Conservation (phyloP, 1,140 invertebrate genomes). For the Forficula auricularia region DNA sequence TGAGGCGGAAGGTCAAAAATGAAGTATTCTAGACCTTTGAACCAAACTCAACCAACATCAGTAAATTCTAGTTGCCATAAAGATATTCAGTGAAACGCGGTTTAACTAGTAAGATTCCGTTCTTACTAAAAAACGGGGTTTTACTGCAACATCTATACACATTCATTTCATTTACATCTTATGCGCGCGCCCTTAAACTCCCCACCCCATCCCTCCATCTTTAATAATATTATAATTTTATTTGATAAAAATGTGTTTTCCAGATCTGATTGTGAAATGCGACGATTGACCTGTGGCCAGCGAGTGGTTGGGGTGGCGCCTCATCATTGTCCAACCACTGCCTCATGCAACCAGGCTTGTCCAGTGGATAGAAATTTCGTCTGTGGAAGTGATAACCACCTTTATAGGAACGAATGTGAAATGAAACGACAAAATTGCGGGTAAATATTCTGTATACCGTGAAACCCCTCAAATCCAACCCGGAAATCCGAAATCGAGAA, state of each 20-base stretch:
- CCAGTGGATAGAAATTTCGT: slow-evolving; percentile 52
- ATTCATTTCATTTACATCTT: too few species aligned
- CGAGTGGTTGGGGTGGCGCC: slow-evolving; percentile 60
- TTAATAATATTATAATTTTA: background rate
- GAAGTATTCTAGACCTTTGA: too few species aligned
- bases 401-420: slow-evolving; percentile 82
- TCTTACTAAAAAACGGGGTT: too few species aligned
- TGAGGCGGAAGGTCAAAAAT: too few species aligned
- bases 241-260: slow-evolving; percentile 13
- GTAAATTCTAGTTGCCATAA: too few species aligned
- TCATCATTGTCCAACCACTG: slow-evolving; percentile 64
- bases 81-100: too few species aligned
- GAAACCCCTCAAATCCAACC: too few species aligned
- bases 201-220: background rate
- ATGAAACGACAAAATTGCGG: slow-evolving; percentile 85
- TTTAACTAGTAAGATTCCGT: too few species aligned
- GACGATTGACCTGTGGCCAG: slow-evolving; percentile 63
- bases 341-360: slow-evolving; percentile 58
- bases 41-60: too few species aligned
- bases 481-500: too few species aligned
- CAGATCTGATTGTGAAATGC: slow-evolving; percentile 75
- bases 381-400: slow-evolving; percentile 79
- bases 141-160: too few species aligned
- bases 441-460: slow-evolving; percentile 28
- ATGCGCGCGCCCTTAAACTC: too few species aligned